Evolutionary conservation across 2,797 vertebrate genomes (phyloP), one percentile per base, ranked within the genome.

Genomic region (Pogoniulus pusillus): DNA sequence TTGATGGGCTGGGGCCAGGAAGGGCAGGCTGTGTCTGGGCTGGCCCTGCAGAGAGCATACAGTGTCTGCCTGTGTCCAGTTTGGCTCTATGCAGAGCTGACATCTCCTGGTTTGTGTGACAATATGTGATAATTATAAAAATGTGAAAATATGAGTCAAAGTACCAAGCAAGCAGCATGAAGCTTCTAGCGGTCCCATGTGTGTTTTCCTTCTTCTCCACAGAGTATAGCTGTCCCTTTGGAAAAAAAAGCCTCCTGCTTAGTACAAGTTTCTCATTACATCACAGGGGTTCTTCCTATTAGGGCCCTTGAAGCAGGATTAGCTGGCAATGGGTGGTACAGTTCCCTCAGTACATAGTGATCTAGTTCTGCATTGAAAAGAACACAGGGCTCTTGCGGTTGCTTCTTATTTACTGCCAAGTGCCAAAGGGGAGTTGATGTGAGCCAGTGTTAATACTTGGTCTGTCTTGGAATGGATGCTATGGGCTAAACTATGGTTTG

Each of bases 311-410:
- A 63, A 81, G 90, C 29, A 47, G 89, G 84, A 89, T 93, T 89
- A 93, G 69, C 65, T 83, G 89, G 90, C 81, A 90, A 65, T 51
- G 93, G 75, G 90, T 81, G 80, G 94, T 82, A 93, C 89, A 10
- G 77, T 90, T 95, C 92, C 80, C 91, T 86, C 12, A 85, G 93
- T 91, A 96, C 93, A 95, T 53, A 78, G 79, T 58, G 96, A 95
- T 95, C 96, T 76, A 47, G 63, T 77, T 76, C 82, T 78, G 34
- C 86, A 74, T 58, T 59, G 74, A 62, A 19, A 89, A 19, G 63
- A 74, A 74, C 87, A 87, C 54, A 27, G 84, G 55, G 69, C 79
- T 95, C 54, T 75, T 93, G 91, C 87, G 54, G 58, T 72, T 62
- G 69, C 39, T 91, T 90, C 74, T 94, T 16, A 54, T 87, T 91